Percentiles rank a stretch among this genome's conserved stretches.
Evolutionary conservation across 2,797 vertebrate species (phyloP).

Genomic region (Acanthurus tractus): DNA sequence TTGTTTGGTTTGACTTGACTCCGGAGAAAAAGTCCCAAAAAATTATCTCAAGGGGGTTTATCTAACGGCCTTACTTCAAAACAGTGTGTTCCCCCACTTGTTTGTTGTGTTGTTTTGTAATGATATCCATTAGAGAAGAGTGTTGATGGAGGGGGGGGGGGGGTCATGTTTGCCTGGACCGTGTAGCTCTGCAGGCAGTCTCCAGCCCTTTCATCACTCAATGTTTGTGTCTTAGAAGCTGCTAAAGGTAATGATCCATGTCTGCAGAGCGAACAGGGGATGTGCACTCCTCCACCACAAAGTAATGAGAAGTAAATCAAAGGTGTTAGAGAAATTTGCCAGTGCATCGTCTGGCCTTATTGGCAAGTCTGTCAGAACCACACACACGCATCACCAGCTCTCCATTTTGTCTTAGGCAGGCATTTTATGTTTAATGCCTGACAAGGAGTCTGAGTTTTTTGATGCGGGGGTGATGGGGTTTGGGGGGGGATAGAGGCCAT

Average conservation of each 20-base stretch:
- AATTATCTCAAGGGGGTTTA: not conserved
- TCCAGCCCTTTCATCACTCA: constrained; percentile 20
- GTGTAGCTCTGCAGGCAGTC: constrained; percentile 33
- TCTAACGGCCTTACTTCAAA: not conserved
- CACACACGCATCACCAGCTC: constrained; percentile 58
- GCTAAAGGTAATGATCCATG: constrained; percentile 58
- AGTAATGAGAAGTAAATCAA: constrained; percentile 74
- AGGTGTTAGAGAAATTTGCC: constrained; percentile 62
- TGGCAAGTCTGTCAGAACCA: constrained; percentile 46
- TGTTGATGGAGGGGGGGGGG: not conserved
- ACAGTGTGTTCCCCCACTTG: not conserved
- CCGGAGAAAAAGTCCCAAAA: constrained; percentile 1
- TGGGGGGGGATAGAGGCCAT: constrained; percentile 45
- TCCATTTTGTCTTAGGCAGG: constrained; percentile 32
- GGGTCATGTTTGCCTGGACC: constrained; percentile 28
- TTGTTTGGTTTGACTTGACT: not conserved
- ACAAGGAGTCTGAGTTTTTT: constrained; percentile 29
- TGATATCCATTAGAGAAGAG: constrained; percentile 15
- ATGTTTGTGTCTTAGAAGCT: constrained; percentile 37
- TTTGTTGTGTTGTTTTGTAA: constrained; percentile 38
- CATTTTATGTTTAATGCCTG: constrained; percentile 39
- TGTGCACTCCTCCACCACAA: constrained; percentile 53
- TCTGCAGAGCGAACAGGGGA: constrained; percentile 33
- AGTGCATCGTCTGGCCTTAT: constrained; percentile 57
- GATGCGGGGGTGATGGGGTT: constrained; percentile 35